Evolutionary conservation across 2,888 invertebrate genomes (phyloP), one percentile per base, ranked within the genome.

Genomic region (Drosophila birchii): DNA sequence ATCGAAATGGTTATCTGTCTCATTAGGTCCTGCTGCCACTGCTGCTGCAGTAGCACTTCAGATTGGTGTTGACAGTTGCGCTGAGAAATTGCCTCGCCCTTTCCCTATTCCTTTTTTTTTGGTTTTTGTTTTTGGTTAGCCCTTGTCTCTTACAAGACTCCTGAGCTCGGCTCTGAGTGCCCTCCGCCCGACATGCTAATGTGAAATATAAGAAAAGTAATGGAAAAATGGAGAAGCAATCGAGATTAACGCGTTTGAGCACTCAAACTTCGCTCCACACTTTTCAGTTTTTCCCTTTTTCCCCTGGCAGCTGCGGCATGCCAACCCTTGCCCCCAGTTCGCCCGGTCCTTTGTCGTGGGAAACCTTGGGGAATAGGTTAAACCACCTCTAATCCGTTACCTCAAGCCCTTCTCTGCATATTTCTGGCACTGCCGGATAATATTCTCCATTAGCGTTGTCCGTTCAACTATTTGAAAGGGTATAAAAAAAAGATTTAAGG

Each of bases 21-120:
- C 63, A 72, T 74, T 76, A 64, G 55, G 55, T 68, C 57, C 72
- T 57, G 62, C 56, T 58, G 64, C 44, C 11, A 3, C 39, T 69
- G 80, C 39, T 69, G 80, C 45, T 47, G 59, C 69, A 29, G 70
- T 55, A 87, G 78, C 87, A 90, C 90, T 91, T 90, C 78, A 86
- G 86, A 73, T 86, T 88, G 89, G 91, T 91, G 92, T 90, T 90
- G 91, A 91, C 91, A 91, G 90, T 81, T 79, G 56, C 76, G 84
- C 80, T 88, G 87, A 91, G 90, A 90, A 91, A 91, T 91, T 88
- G 80, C 83, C 80, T 75, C 74, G 67, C 74, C 78, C 51, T 41
- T 12, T 18, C 51, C 20, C 63, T 7, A 20, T 53, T 18, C 26
- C 12, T 14, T 45, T 3, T 34, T 62, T 73, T 54, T 64, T 54